A percentile compares a stretch with the other conserved stretches of the same genome.
phyloP scores from a whole-genome alignment of 2,888 invertebrate species.

The Epiblema foenella region DNA sequence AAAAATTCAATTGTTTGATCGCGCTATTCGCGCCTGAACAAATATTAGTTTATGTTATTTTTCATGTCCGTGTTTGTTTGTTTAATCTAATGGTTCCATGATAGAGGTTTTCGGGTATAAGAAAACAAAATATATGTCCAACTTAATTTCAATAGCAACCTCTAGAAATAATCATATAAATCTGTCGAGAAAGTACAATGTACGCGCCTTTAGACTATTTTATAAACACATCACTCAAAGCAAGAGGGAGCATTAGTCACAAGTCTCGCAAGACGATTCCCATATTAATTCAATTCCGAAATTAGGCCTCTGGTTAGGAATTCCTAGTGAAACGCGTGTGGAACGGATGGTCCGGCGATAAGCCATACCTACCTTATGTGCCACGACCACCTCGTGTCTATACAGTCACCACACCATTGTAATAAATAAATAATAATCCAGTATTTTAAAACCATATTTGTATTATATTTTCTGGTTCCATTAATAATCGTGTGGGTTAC shows the following conservation, averaged over 20 bases:
- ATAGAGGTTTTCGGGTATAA: background rate
- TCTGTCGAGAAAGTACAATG: background rate
- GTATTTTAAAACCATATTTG: conserved; percentile 22
- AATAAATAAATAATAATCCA: too few species aligned
- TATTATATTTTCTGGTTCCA: conserved; percentile 6
- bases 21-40: background rate
- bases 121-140: too few species aligned
- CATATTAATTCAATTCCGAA: background rate
- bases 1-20: conserved; percentile 24
- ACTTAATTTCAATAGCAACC: background rate
- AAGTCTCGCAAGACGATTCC: too few species aligned
- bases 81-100: background rate
- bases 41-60: conserved; percentile 3
- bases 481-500: conserved; percentile 24
- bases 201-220: background rate
- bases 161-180: background rate
- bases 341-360: background rate
- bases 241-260: background rate
- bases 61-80: background rate
- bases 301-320: background rate
- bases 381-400: background rate
- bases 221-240: background rate
- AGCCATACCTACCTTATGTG: background rate
- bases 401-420: conserved; percentile 14
- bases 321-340: background rate